A percentile compares a stretch with the other conserved stretches of the same genome.
These are phyloP conservation scores for Limanda limanda DNA, from an alignment of 2,113 vertebrate species.

Conservation along the genomic window DNA sequence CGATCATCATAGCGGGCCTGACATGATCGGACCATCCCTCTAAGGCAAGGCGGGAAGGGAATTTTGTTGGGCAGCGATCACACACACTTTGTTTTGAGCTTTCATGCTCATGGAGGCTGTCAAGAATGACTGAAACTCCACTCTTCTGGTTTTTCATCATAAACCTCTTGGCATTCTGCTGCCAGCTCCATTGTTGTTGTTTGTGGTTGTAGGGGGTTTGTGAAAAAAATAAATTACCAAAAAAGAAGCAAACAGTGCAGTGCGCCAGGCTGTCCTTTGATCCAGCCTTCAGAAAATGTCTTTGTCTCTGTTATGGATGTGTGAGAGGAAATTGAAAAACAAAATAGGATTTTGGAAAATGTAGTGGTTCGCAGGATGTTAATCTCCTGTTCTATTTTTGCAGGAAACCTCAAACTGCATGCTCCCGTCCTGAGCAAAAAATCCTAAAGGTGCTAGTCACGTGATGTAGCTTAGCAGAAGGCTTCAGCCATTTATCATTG, in stretches of 20 bases:
- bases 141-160: constrained; percentile 15
- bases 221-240: background rate
- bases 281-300: constrained; percentile 13
- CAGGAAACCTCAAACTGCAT: constrained; percentile 25
- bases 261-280: constrained; percentile 7
- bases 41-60: background rate
- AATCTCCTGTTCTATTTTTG: constrained; percentile 30
- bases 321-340: constrained; percentile 35
- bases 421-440: constrained; percentile 11
- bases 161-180: constrained; percentile 15
- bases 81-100: background rate
- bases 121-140: constrained; percentile 11
- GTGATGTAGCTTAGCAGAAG: constrained; percentile 51
- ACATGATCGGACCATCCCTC: background rate
- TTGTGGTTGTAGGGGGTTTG: constrained; percentile 26
- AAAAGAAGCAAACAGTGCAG: background rate
- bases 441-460: constrained; percentile 37
- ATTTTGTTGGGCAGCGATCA: background rate
- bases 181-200: constrained; percentile 16
- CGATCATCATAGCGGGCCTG: background rate
- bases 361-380: constrained; percentile 32
- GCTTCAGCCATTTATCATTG: constrained; percentile 72
- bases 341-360: constrained; percentile 33
- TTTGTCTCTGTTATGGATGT: constrained; percentile 9
- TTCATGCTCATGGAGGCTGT: background rate